A percentile compares a stretch with the other conserved stretches of the same genome.
Conservation (phyloP, 1,140 invertebrate genomes). For the Subanguina moxae region DNA sequence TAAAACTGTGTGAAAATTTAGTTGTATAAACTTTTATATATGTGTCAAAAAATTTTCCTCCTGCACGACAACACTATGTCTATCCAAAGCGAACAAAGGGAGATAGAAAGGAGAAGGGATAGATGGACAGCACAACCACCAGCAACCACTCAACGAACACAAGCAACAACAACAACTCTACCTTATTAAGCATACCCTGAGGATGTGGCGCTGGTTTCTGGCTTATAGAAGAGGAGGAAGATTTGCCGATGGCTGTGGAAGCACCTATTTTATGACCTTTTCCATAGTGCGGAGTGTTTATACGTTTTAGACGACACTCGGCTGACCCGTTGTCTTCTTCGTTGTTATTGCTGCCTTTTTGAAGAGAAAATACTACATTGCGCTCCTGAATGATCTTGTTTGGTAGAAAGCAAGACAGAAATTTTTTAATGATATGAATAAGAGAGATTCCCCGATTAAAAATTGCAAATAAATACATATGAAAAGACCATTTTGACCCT, state of each 20-base stretch:
- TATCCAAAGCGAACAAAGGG: not conserved
- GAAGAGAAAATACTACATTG: not conserved
- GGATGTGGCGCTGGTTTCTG: not conserved
- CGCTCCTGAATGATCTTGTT: not conserved
- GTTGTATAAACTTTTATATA: too few relatives aligned
- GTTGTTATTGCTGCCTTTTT: slow-evolving; percentile 4
- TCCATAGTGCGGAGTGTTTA: slow-evolving; percentile 56
- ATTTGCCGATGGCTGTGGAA: slow-evolving; percentile 3
- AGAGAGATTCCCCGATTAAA: too few relatives aligned
- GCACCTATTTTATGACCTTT: slow-evolving; percentile 15
- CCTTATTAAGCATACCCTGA: slow-evolving; percentile 30
- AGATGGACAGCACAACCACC: not conserved
- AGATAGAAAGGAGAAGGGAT: slow-evolving; percentile 8
- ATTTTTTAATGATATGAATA: too few relatives aligned
- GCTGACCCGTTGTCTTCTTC: slow-evolving; percentile 11
- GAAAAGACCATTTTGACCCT: too few relatives aligned
- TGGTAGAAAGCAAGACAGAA: too few relatives aligned
- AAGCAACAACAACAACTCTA: slow-evolving; percentile 29
- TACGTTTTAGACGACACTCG: slow-evolving; percentile 46
- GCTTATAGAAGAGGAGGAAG: not conserved
- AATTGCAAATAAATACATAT: too few relatives aligned
- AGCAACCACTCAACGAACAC: slow-evolving; percentile 2
- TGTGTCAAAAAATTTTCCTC: too few relatives aligned
- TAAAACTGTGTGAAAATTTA: too few relatives aligned
- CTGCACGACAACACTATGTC: too few relatives aligned